phyloP scores from a whole-genome alignment of 2,797 vertebrate genomes.

The Catamblyrhynchus diadema region DNA sequence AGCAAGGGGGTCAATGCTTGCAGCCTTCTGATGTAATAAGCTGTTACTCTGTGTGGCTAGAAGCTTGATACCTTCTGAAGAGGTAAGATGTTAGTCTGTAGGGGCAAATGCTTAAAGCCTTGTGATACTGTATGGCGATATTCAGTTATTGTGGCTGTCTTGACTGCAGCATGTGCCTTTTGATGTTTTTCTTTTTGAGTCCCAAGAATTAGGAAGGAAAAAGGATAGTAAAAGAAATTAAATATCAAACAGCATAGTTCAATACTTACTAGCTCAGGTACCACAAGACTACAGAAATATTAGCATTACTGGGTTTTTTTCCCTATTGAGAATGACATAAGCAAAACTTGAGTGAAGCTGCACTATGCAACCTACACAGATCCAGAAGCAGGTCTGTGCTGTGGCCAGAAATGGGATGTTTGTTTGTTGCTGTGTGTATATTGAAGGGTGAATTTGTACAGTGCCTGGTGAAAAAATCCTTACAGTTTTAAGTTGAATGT shows the following conservation, averaged over 20 bases:
- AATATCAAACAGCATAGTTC: not conserved
- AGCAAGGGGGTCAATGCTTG: not conserved
- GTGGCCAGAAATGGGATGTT: not conserved
- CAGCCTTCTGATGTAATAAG: not conserved
- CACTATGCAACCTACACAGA: not conserved
- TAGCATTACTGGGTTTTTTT: not conserved
- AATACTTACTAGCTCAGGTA: not conserved
- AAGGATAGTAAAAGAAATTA: not conserved
- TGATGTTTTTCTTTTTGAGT: not conserved
- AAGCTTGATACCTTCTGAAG: not conserved
- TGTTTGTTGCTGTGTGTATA: not conserved
- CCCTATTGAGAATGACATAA: not conserved
- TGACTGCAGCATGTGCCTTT: not conserved
- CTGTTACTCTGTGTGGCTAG: rapidly evolving
- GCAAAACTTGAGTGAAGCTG: not conserved
- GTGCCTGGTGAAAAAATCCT: not conserved
- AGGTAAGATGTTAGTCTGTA: not conserved
- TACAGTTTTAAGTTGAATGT: not conserved
- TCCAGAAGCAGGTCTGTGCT: not conserved
- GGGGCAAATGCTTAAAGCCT: not conserved
- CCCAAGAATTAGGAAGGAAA: not conserved
- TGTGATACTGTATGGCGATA: not conserved
- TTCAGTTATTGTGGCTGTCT: not conserved
- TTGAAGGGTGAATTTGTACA: not conserved
- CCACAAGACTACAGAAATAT: not conserved